These are phyloP conservation scores for Altica lythri DNA, from an alignment of 2,888 invertebrate genomes.

Conservation along the genomic window DNA sequence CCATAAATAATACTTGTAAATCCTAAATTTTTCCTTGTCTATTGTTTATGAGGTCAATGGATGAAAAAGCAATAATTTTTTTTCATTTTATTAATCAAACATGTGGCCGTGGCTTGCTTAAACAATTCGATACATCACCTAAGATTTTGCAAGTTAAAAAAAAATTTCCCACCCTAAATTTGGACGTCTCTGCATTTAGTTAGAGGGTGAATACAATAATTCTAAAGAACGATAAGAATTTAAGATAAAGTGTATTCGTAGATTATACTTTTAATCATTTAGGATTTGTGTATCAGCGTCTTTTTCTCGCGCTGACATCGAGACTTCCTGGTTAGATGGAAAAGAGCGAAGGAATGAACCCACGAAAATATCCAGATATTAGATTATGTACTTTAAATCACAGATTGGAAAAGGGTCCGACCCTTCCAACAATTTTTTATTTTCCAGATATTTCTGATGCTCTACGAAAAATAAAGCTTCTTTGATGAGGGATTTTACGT, in stretches of 20 bases:
- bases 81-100: no score
- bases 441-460: no score
- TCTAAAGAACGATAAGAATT: conserved; percentile 45
- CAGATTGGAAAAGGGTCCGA: conserved; percentile 45
- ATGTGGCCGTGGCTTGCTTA: no score
- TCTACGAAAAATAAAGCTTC: conserved; percentile 31
- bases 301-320: conserved; percentile 30
- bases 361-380: conserved; percentile 42
- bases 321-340: conserved; percentile 20
- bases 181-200: no score
- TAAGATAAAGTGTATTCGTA: conserved; percentile 51
- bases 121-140: no score
- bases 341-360: conserved; percentile 14
- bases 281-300: conserved; percentile 40
- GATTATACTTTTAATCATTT: conserved; percentile 55
- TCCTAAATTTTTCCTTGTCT: no score
- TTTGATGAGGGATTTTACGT: conserved; percentile 32
- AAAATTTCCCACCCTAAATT: no score
- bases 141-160: no score
- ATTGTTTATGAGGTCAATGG: no score
- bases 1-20: no score
- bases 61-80: no score
- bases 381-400: conserved; percentile 52
- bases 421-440: conserved; percentile 32
- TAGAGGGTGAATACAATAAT: conserved; percentile 32